A percentile compares a stretch with the other conserved stretches of the same genome.
These are phyloP conservation scores for Lamproptera curius DNA, from an alignment of 2,888 invertebrate genomes.

Conservation along the genomic window DNA sequence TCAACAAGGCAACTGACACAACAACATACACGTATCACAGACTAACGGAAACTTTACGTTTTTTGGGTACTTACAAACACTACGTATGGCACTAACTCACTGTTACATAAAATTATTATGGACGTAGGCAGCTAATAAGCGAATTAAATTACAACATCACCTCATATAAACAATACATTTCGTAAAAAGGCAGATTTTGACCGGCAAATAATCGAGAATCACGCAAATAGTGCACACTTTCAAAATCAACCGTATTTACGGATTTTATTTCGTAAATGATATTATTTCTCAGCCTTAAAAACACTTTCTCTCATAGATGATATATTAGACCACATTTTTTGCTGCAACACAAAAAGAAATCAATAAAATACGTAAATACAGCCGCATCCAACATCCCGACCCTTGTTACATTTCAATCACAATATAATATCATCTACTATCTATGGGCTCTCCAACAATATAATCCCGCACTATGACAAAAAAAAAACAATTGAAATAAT, in stretches of 20 bases:
- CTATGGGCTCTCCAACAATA: conserved; percentile 59
- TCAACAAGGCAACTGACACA: conserved; percentile 56
- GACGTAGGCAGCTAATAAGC: conserved; percentile 3
- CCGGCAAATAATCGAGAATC: conserved; percentile 23
- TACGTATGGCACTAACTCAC: conserved; percentile 71
- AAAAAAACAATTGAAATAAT: conserved; percentile 55
- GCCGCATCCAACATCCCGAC: too few species aligned
- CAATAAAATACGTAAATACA: too few species aligned
- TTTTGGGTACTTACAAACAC: conserved; percentile 55
- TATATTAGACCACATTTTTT: too few species aligned
- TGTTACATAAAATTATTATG: conserved; percentile 42
- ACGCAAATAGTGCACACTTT: too few species aligned
- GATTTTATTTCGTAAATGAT: too few species aligned
- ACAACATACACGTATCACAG: conserved; percentile 70
- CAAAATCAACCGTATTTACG: too few species aligned
- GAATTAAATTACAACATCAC: conserved; percentile 9
- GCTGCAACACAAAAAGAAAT: too few species aligned
- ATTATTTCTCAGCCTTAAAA: too few species aligned
- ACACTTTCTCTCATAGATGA: too few species aligned
- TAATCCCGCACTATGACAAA: conserved; percentile 57
- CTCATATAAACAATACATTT: conserved; percentile 18
- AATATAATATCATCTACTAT: conserved; percentile 67
- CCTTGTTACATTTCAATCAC: conserved; percentile 74
- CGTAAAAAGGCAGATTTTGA: conserved; percentile 14
- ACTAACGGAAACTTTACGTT: conserved; percentile 63